phyloP scores from a whole-genome alignment of 2,888 invertebrate genomes.

The Hydrotaea diabolus region DNA sequence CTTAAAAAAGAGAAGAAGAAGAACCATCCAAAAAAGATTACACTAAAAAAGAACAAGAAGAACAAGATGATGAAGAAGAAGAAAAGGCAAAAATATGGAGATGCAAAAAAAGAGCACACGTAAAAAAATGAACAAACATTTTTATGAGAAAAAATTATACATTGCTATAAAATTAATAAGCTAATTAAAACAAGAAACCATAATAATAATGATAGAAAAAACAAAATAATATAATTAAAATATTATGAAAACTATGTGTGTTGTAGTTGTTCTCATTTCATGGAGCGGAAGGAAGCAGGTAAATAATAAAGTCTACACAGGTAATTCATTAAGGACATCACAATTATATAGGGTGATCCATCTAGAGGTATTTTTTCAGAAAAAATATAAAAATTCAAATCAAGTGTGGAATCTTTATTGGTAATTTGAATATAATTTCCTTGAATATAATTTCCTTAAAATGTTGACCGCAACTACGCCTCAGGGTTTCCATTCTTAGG shows the following conservation, averaged over 20 bases:
- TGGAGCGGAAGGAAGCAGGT: too few relatives aligned
- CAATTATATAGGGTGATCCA: too few relatives aligned
- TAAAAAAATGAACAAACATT: slow-evolving; percentile 64
- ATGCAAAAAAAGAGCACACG: slow-evolving; percentile 68
- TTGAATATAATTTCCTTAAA: too few relatives aligned
- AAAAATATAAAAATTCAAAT: too few relatives aligned
- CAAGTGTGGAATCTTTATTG: too few relatives aligned
- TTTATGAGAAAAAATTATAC: slow-evolving; percentile 60
- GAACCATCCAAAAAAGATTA: slow-evolving; percentile 68
- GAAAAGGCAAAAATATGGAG: slow-evolving; percentile 55
- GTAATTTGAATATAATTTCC: too few relatives aligned
- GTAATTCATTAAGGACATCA: too few relatives aligned
- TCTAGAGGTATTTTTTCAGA: too few relatives aligned
- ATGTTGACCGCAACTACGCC: too few relatives aligned
- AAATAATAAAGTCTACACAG: too few relatives aligned
- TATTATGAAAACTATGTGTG: slow-evolving; percentile 63
- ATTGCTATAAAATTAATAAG: slow-evolving; percentile 62
- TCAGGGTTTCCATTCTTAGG: too few relatives aligned
- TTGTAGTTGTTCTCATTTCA: not conserved
- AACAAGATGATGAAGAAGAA: slow-evolving; percentile 56
- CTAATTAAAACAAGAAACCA: slow-evolving; percentile 43
- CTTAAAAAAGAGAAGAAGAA: slow-evolving; percentile 70
- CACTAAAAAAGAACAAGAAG: slow-evolving; percentile 64
- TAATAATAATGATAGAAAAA: slow-evolving; percentile 37
- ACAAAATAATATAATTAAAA: slow-evolving; percentile 57